Percentiles rank a stretch among this genome's conserved stretches.
These are phyloP conservation scores for Clarias laeviceps DNA, from an alignment of 2,797 vertebrate genomes.

Conservation along the genomic window DNA sequence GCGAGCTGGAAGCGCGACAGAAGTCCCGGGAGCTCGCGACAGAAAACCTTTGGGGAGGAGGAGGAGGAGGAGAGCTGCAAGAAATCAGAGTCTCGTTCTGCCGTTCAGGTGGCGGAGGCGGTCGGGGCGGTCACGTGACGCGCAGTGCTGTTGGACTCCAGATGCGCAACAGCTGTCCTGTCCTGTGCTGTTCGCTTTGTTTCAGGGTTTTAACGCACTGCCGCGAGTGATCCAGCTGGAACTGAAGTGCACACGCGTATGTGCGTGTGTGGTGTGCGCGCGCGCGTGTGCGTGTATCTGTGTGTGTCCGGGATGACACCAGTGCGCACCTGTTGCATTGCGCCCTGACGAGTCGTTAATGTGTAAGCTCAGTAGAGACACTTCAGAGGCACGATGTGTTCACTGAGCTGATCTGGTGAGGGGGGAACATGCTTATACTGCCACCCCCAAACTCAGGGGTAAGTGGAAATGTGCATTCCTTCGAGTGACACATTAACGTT, in stretches of 20 bases:
- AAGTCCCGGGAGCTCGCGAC: conserved; percentile 58
- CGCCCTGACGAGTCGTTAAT: conserved; percentile 50
- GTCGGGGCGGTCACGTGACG: conserved; percentile 67
- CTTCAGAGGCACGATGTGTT: conserved; percentile 51
- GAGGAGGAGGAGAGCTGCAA: not conserved
- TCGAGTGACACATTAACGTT: conserved; percentile 59
- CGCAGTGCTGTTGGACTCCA: conserved; percentile 38
- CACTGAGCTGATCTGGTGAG: conserved; percentile 44
- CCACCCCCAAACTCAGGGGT: conserved; percentile 33
- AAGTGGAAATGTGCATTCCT: conserved; percentile 53
- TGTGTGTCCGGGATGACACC: not conserved
- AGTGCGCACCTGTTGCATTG: conserved; percentile 29
- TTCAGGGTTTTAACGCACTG: not conserved
- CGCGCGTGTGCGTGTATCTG: not conserved
- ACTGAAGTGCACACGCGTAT: not conserved
- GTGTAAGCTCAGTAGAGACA: conserved; percentile 49
- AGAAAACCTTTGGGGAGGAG: conserved; percentile 58
- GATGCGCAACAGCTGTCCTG: conserved; percentile 55
- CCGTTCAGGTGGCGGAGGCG: conserved; percentile 6
- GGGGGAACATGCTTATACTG: conserved; percentile 36
- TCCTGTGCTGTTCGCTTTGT: not conserved
- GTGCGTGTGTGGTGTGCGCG: not conserved
- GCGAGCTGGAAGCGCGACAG: conserved; percentile 60
- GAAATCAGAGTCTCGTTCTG: not conserved
- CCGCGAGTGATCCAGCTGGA: not conserved